A percentile compares a stretch with the other conserved stretches of the same genome.
phyloP scores from a whole-genome alignment of 2,888 invertebrate genomes.

The Dendrolimus houi region DNA sequence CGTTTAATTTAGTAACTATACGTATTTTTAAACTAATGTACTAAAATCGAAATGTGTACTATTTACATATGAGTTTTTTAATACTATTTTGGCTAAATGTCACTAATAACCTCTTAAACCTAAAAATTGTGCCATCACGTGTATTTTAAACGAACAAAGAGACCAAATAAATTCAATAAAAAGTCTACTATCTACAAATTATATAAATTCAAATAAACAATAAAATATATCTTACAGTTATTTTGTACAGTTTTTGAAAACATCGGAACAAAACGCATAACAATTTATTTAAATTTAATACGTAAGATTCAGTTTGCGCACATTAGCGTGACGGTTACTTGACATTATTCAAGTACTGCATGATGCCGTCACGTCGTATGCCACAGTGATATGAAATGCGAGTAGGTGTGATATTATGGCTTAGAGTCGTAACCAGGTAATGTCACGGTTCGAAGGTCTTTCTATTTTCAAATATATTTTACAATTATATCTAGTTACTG shows the following conservation, averaged over 20 bases:
- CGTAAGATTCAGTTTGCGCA: neutral
- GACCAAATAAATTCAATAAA: conserved; percentile 23
- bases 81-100: conserved; percentile 73
- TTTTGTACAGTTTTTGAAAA: conserved; percentile 62
- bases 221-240: conserved; percentile 51
- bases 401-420: neutral
- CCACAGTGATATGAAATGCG: conserved; percentile 3
- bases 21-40: conserved; percentile 43
- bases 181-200: conserved; percentile 12
- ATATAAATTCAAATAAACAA: conserved; percentile 32
- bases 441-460: too few species aligned
- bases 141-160: conserved; percentile 29
- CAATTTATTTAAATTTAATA: conserved; percentile 22
- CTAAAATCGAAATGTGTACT: conserved; percentile 53
- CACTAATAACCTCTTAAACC: conserved; percentile 61
- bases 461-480: neutral
- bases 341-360: neutral
- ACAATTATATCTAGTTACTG: neutral
- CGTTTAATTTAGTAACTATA: conserved; percentile 47
- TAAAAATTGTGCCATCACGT: conserved; percentile 67
- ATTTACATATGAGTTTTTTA: conserved; percentile 61
- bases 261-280: conserved; percentile 46
- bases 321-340: neutral
- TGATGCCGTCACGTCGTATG: neutral
- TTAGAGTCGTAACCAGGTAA: neutral